These are phyloP conservation scores for Ctenopoma kingsleyae DNA, from an alignment of 2,797 vertebrate species.

Conservation along the genomic window DNA sequence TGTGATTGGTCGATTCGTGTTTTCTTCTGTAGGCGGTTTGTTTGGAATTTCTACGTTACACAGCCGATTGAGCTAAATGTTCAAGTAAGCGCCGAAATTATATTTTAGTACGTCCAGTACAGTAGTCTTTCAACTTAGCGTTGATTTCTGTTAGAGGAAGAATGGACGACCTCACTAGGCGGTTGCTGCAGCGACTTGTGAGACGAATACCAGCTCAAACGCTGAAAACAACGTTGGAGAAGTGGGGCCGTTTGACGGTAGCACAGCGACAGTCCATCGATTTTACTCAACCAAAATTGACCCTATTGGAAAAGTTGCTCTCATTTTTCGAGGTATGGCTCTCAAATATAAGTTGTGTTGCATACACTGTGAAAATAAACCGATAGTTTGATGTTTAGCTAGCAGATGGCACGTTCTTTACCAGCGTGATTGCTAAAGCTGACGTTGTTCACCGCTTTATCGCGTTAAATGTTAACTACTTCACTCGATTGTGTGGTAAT, in stretches of 20 bases:
- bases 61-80: neutral
- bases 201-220: conserved; percentile 82
- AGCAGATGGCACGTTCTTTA: no score
- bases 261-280: conserved; percentile 81
- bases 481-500: no score
- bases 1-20: conserved; percentile 73
- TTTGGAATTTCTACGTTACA: conserved; percentile 39
- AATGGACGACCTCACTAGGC: conserved; percentile 83
- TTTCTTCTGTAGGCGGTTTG: conserved; percentile 52
- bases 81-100: neutral
- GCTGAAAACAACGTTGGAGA: conserved; percentile 78
- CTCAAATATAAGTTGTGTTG: neutral
- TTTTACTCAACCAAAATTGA: conserved; percentile 80
- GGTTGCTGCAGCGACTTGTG: conserved; percentile 85
- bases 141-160: neutral
- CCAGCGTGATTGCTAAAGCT: neutral
- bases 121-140: rapidly evolving
- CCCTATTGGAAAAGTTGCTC: conserved; percentile 81
- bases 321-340: conserved; percentile 84
- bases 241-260: conserved; percentile 87
- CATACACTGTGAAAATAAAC: neutral
- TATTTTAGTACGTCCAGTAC: rapidly evolving
- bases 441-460: no score
- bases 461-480: neutral
- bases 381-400: neutral